phyloP scores from a whole-genome alignment of 2,113 vertebrate species.

The Chrysemys picta region DNA sequence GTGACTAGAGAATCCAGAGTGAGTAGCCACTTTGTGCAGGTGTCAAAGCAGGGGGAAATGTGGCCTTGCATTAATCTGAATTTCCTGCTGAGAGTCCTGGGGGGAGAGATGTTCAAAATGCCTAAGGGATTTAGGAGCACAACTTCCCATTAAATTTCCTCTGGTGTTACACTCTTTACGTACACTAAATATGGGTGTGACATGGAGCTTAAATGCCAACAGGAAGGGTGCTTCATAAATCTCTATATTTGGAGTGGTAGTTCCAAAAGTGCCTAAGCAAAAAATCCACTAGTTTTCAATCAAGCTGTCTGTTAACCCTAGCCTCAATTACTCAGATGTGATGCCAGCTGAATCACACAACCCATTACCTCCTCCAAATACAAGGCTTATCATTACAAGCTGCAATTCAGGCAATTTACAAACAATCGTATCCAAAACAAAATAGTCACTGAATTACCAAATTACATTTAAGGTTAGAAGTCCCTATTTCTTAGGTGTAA shows the following conservation, averaged over 20 bases:
- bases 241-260: neutral
- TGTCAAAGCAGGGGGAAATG: neutral
- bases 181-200: neutral
- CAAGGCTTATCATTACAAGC: neutral
- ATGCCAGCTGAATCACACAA: constrained; percentile 28
- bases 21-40: neutral
- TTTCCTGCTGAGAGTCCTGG: neutral
- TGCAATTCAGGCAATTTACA: neutral
- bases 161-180: rapidly evolving
- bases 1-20: neutral
- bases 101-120: neutral
- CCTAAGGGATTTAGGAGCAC: rapidly evolving
- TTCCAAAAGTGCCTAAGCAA: neutral
- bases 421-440: neutral
- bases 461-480: neutral
- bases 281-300: neutral
- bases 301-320: neutral
- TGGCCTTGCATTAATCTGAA: rapidly evolving
- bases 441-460: neutral
- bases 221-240: neutral
- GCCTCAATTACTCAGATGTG: neutral
- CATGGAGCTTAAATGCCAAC: rapidly evolving
- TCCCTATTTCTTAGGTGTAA: neutral
- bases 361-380: neutral
- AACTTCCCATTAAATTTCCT: neutral